Base-by-base conservation (phyloP, 2,888 invertebrate species). In the Parthenolecanium corni region DNA sequence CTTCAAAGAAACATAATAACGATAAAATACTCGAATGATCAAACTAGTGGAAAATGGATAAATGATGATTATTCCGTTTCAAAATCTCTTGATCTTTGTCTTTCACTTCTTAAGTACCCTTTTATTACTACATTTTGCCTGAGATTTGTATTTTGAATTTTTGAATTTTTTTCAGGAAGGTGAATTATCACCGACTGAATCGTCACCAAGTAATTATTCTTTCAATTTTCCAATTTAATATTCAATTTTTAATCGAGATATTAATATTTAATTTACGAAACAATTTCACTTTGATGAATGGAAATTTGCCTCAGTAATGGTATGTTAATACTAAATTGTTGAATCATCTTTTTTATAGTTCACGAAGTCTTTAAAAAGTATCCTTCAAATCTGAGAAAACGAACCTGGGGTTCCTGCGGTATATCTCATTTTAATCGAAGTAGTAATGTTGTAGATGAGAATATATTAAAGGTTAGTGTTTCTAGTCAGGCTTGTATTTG, bases 121-220 rank as follows among this genome's bases (percentile, higher is more conserved):
- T n/a, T n/a, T n/a, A n/a, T n/a, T n/a, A n/a, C n/a, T n/a, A n/a
- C n/a, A n/a, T n/a, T n/a, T n/a, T n/a, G n/a, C n/a, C n/a, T n/a
- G n/a, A n/a, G n/a, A n/a, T n/a, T n/a, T n/a, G n/a, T n/a, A n/a
- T n/a, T n/a, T n/a, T n/a, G n/a, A n/a, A n/a, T n/a, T n/a, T n/a
- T n/a, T n/a, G n/a, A n/a, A n/a, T 31, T 42, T 25, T 4, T 63
- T 63, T 6, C 47, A 63, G 63, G 63, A 63, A 63, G 63, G 63
- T 46, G 63, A 63, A 63, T n/a, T 63, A 54, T 54, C 53, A 12
- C 53, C 47, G 20, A 63, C 53, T 44, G 63, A 63, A 47, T 42
- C 63, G 21, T 63, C 63, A 9, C 63, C 63, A 31, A 54, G 63
- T 63, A 63, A 63, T 21, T 49, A 21, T 49, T 31, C 5, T 31